Percentiles rank a stretch among this genome's conserved stretches.
Evolutionary conservation across 2,113 vertebrate genomes (phyloP).

Genomic region (Brienomyrus brachyistius): DNA sequence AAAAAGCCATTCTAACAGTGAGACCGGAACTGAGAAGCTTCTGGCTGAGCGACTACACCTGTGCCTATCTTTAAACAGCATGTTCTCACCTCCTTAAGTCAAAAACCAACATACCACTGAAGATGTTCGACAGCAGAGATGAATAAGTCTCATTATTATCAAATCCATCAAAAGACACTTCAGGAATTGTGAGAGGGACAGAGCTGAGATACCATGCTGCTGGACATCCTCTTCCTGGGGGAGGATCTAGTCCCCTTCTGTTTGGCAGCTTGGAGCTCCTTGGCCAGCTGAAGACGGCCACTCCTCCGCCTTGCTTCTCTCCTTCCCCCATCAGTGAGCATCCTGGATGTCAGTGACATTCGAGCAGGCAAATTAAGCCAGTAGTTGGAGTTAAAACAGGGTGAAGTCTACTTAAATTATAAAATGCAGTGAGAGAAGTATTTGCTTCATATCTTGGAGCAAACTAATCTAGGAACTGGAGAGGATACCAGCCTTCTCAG

Average conservation of each 20-base stretch:
- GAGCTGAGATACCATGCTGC: constrained; percentile 33
- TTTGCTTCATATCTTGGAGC: not conserved
- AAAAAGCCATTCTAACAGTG: not conserved
- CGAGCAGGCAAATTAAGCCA: not conserved
- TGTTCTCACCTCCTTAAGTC: not conserved
- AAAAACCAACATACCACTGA: not conserved
- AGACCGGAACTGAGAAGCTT: not conserved
- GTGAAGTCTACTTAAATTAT: not conserved
- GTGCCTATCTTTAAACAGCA: not conserved
- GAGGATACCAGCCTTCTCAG: not conserved
- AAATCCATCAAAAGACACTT: not conserved
- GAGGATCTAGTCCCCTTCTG: constrained; percentile 22
- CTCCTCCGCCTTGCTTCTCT: constrained; percentile 31
- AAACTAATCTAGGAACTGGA: not conserved
- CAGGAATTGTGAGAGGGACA: not conserved
- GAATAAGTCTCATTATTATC: not conserved
- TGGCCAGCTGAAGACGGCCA: constrained; percentile 32
- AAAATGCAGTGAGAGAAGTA: not conserved
- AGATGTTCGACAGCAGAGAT: not conserved
- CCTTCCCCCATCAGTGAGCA: constrained; percentile 21
- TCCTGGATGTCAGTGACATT: not conserved
- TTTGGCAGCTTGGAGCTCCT: constrained; percentile 11
- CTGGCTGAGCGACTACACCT: not conserved
- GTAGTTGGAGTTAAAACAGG: not conserved
- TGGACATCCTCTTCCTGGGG: constrained; percentile 28